Evolutionary conservation across 2,797 vertebrate species (phyloP).

Genomic region (Helarctos malayanus): DNA sequence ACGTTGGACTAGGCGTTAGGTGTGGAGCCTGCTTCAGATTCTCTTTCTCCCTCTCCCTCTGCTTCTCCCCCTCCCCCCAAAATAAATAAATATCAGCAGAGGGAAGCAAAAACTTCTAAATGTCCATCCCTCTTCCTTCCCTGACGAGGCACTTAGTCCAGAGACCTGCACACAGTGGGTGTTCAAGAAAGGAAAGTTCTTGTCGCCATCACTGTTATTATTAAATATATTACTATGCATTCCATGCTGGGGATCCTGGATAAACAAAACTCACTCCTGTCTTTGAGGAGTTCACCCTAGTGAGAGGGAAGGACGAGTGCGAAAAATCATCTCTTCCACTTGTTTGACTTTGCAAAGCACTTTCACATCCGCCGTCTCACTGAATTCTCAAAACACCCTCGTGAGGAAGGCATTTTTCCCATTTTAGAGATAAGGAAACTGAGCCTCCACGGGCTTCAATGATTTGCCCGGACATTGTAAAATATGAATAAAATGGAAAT

Average conservation of each 20-base stretch:
- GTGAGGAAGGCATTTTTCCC: not conserved
- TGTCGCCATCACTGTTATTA: not conserved
- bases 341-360: not conserved
- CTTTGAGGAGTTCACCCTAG: constrained; percentile 21
- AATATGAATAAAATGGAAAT: constrained; percentile 48
- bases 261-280: not conserved
- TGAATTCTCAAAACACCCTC: not conserved
- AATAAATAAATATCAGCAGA: not conserved
- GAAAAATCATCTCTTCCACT: not conserved
- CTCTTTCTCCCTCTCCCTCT: not conserved
- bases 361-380: not conserved
- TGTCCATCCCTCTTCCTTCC: not conserved
- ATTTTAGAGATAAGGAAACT: constrained; percentile 31
- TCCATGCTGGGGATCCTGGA: not conserved
- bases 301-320: not conserved
- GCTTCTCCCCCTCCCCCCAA: not conserved
- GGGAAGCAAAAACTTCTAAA: not conserved
- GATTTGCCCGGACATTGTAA: not conserved
- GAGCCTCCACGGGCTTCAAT: not conserved
- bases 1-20: not conserved
- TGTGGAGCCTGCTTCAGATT: not conserved
- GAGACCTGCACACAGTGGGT: not conserved
- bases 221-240: not conserved
- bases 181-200: not conserved
- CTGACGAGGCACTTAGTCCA: not conserved